Conservation (phyloP, 2,888 invertebrate genomes). For the Glyphotaelius pellucidus region DNA sequence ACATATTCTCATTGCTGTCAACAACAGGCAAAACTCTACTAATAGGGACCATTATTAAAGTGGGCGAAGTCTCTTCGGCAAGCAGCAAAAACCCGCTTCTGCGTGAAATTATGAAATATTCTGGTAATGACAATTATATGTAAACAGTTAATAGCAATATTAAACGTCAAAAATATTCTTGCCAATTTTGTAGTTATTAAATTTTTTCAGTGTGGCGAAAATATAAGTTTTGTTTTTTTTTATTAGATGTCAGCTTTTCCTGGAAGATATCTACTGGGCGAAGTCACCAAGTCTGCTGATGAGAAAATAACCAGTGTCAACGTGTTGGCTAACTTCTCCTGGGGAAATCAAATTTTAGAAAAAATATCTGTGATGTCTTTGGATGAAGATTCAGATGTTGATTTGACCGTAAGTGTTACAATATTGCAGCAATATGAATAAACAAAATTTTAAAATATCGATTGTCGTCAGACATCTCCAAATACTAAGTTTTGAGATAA, state of each 20-base stretch:
- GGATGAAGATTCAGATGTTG: slow-evolving; percentile 66
- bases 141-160: not conserved
- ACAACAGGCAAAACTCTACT: no score
- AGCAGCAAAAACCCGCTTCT: no score
- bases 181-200: not conserved
- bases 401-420: slow-evolving; percentile 62
- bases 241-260: slow-evolving; percentile 83
- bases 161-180: not conserved
- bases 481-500: no score
- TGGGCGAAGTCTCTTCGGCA: no score
- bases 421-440: not conserved
- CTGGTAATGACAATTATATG: not conserved
- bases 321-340: slow-evolving; percentile 81
- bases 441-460: not conserved
- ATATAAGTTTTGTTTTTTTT: not conserved
- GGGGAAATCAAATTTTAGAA: slow-evolving; percentile 81
- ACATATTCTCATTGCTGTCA: no score
- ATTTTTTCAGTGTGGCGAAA: not conserved
- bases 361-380: slow-evolving; percentile 73
- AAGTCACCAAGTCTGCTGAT: slow-evolving; percentile 73
- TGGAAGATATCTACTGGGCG: slow-evolving; percentile 82
- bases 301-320: slow-evolving; percentile 76
- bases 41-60: no score
- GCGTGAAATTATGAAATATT: not conserved
- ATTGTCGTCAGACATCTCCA: not conserved